Conservation (phyloP, 2,888 invertebrate species). For the Matsumyia berberina region DNA sequence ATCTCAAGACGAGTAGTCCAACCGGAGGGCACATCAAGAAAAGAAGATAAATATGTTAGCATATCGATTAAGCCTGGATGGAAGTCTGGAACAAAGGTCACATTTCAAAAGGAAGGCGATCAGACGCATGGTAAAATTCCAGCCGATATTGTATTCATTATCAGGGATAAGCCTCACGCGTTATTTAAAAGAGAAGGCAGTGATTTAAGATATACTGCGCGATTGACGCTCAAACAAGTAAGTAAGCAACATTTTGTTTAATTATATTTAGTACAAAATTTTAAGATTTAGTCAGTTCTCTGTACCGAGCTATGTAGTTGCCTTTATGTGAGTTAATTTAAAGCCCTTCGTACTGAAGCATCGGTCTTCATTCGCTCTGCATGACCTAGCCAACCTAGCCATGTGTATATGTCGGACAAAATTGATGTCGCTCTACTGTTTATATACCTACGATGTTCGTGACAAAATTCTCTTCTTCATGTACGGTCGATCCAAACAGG, state of each 20-base stretch:
- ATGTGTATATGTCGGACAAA: no score
- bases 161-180: constrained; percentile 96
- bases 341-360: no score
- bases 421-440: no score
- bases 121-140: constrained; percentile 97
- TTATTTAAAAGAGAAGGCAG: constrained; percentile 96
- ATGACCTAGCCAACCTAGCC: no score
- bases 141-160: constrained; percentile 98
- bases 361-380: no score
- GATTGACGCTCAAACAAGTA: constrained; percentile 95
- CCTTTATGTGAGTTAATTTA: no score
- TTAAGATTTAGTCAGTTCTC: no score
- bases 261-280: not conserved
- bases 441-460: no score
- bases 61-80: constrained; percentile 98
- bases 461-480: no score
- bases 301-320: no score
- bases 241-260: constrained; percentile 80
- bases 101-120: constrained; percentile 98
- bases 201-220: constrained; percentile 95
- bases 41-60: constrained; percentile 97
- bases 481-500: no score
- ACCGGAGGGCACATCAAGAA: constrained; percentile 92
- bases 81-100: constrained; percentile 99
- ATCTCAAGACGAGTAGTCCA: constrained; percentile 96